These are phyloP conservation scores for Otis tarda DNA, from an alignment of 2,113 vertebrate genomes.

Conservation along the genomic window DNA sequence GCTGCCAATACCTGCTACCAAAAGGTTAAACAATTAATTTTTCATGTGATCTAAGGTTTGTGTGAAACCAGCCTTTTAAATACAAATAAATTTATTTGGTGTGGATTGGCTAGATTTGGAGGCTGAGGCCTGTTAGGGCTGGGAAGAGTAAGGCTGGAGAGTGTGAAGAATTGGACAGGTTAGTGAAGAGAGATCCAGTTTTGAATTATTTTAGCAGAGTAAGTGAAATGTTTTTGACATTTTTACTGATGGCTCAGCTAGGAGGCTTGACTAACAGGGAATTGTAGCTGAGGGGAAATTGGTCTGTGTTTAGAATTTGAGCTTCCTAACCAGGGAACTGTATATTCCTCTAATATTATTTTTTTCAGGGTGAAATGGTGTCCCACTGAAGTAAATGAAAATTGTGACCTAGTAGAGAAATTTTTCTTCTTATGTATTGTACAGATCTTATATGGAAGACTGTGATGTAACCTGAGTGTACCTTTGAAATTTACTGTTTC, in stretches of 20 bases:
- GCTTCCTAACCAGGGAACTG: not conserved
- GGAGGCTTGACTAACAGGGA: not conserved
- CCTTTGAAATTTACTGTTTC: slow-evolving; percentile 3
- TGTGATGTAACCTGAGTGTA: not conserved
- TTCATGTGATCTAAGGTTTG: not conserved
- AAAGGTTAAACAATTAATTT: not conserved
- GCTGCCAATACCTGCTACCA: not conserved
- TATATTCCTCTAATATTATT: not conserved
- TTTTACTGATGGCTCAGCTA: not conserved
- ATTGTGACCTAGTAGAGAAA: not conserved
- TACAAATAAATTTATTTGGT: not conserved
- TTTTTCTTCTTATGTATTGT: not conserved
- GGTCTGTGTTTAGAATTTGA: not conserved
- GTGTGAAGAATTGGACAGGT: not conserved
- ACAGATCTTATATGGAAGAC: not conserved
- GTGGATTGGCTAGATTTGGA: not conserved
- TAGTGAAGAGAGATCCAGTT: not conserved
- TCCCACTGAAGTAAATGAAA: not conserved
- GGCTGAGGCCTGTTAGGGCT: not conserved
- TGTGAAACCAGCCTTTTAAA: not conserved
- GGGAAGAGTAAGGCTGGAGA: not conserved
- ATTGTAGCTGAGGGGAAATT: not conserved
- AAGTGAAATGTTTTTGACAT: not conserved
- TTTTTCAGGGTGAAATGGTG: not conserved
- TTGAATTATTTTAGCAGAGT: not conserved